Conservation (phyloP, 2,888 invertebrate species). For the Drosophila lutescens region DNA sequence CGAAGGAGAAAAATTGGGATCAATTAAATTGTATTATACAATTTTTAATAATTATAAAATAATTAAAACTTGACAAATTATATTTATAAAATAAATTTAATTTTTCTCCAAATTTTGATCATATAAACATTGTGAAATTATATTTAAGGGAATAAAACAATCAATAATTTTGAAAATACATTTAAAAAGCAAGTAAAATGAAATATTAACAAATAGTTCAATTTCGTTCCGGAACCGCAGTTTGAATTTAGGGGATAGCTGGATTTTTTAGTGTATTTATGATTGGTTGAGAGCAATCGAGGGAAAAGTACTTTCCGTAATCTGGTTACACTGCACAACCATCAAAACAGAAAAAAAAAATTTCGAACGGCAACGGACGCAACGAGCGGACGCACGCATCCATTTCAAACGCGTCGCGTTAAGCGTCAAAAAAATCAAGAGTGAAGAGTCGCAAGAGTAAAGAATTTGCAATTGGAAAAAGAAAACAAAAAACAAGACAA, state of each 20-base stretch:
- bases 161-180: background rate
- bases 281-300: too few species aligned
- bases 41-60: too few species aligned
- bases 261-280: background rate
- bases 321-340: conserved; percentile 10
- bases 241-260: background rate
- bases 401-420: conserved; percentile 20
- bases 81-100: too few species aligned
- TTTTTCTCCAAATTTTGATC: too few species aligned
- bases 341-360: background rate
- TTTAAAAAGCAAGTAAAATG: background rate
- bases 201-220: background rate
- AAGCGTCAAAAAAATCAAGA: conserved; percentile 14
- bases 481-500: conserved; percentile 9
- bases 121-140: too few species aligned
- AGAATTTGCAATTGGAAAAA: conserved; percentile 23
- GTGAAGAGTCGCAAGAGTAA: background rate
- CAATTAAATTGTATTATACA: too few species aligned
- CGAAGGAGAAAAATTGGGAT: too few species aligned
- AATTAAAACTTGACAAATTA: too few species aligned
- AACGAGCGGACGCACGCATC: conserved; percentile 6
- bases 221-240: background rate
- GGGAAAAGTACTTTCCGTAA: background rate
- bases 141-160: too few species aligned
- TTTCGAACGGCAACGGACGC: conserved; percentile 5